These are phyloP conservation scores for Sinonovacula constricta DNA, from an alignment of 1,140 invertebrate species.

Conservation along the genomic window DNA sequence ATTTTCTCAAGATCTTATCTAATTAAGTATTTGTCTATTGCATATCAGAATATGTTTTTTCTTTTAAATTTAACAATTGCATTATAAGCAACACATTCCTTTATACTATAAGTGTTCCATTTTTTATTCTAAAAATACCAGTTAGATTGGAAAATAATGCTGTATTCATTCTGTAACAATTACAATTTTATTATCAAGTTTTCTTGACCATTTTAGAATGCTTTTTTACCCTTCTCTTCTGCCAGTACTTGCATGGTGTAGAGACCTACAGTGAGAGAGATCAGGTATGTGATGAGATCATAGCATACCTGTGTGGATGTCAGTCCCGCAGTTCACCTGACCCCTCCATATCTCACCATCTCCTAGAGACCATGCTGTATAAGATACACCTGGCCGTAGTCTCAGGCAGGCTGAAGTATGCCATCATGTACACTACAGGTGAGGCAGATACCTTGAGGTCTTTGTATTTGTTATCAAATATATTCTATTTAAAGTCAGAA, in stretches of 20 bases:
- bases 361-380: constrained; percentile 45
- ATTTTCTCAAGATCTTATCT: too few relatives aligned
- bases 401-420: constrained; percentile 16
- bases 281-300: constrained; percentile 24
- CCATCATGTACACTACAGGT: constrained; percentile 39
- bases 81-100: too few relatives aligned
- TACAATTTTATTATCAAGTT: too few relatives aligned
- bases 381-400: constrained; percentile 10
- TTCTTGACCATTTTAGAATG: neutral
- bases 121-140: too few relatives aligned
- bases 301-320: constrained; percentile 20
- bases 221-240: neutral
- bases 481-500: too few relatives aligned
- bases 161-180: too few relatives aligned
- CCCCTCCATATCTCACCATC: constrained; percentile 29
- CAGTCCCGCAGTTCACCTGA: neutral
- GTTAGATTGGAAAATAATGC: too few relatives aligned
- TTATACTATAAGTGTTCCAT: too few relatives aligned
- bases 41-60: too few relatives aligned
- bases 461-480: too few relatives aligned
- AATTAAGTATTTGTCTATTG: too few relatives aligned
- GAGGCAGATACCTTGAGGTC: too few relatives aligned
- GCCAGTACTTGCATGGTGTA: constrained; percentile 47
- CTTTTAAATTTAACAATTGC: neutral
- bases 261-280: constrained; percentile 14